phyloP scores from a whole-genome alignment of 2,888 invertebrate genomes.

The Mayetiola destructor region DNA sequence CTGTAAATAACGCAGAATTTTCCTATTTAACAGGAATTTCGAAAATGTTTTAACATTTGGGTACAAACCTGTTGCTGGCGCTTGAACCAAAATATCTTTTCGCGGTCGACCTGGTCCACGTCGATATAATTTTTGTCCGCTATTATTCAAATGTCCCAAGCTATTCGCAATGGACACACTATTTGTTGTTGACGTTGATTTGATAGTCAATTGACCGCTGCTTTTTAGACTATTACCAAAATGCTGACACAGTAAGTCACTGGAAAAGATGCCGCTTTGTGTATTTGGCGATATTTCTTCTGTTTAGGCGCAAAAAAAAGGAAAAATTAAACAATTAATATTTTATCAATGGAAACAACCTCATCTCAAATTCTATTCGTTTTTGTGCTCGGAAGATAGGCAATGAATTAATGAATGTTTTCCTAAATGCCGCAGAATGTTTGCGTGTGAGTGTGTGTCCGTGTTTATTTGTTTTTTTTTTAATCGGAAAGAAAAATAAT shows the following conservation, averaged over 20 bases:
- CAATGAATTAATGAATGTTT: too few species aligned
- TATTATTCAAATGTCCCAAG: not conserved
- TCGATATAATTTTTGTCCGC: not conserved
- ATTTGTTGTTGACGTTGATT: not conserved
- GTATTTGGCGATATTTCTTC: slow-evolving; percentile 23
- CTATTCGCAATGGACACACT: too few species aligned
- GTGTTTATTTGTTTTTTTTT: too few species aligned
- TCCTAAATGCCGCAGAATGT: too few species aligned
- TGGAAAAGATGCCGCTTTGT: slow-evolving; percentile 1
- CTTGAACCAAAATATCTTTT: slow-evolving; percentile 39
- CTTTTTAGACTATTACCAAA: not conserved
- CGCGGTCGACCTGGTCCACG: slow-evolving; percentile 67
- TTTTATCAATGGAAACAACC: not conserved
- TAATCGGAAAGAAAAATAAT: too few species aligned
- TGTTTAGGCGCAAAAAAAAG: not conserved
- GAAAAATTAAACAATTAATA: not conserved
- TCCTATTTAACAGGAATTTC: too few species aligned
- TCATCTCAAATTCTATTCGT: not conserved
- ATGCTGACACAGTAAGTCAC: slow-evolving; percentile 9
- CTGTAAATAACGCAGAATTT: not conserved
- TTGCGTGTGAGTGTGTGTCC: too few species aligned
- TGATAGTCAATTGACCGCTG: slow-evolving; percentile 5
- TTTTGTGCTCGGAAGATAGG: too few species aligned
- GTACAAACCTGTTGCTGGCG: not conserved
- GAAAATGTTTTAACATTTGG: too few species aligned